phyloP scores from a whole-genome alignment of 2,888 invertebrate species.

The Celastrina argiolus region DNA sequence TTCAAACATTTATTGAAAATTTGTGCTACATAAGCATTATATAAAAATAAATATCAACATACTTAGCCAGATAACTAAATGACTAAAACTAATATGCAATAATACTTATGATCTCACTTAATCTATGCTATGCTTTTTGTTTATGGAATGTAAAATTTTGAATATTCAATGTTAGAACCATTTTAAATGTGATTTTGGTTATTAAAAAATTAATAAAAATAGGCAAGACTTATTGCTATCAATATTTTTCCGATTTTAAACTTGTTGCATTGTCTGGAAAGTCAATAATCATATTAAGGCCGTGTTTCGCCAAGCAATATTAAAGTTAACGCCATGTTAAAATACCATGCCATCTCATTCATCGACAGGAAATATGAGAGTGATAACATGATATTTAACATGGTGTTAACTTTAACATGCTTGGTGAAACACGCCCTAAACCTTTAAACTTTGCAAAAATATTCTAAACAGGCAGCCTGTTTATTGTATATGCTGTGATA shows the following conservation, averaged over 20 bases:
- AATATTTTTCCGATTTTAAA: too few species aligned
- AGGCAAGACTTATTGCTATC: not conserved
- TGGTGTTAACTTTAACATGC: too few species aligned
- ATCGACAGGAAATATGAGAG: too few species aligned
- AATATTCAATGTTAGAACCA: not conserved
- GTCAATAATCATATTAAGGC: too few species aligned
- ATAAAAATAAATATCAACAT: constrained; percentile 77
- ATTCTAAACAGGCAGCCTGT: not conserved
- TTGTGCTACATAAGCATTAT: constrained; percentile 77
- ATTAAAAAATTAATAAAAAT: not conserved
- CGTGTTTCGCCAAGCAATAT: too few species aligned
- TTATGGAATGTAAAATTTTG: constrained; percentile 39
- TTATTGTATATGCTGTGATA: too few species aligned
- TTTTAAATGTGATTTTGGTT: not conserved
- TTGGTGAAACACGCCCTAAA: too few species aligned
- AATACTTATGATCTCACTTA: constrained; percentile 70
- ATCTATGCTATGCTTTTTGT: constrained; percentile 41
- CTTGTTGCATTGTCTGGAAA: too few species aligned
- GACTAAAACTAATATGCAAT: constrained; percentile 66
- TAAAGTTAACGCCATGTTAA: too few species aligned
- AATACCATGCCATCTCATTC: too few species aligned
- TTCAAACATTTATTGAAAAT: constrained; percentile 76
- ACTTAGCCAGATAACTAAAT: constrained; percentile 63
- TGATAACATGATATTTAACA: too few species aligned
- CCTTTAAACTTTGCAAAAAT: not conserved